These are phyloP conservation scores for Dinomys branickii DNA, from an alignment of 2,113 vertebrate species.

Conservation along the genomic window DNA sequence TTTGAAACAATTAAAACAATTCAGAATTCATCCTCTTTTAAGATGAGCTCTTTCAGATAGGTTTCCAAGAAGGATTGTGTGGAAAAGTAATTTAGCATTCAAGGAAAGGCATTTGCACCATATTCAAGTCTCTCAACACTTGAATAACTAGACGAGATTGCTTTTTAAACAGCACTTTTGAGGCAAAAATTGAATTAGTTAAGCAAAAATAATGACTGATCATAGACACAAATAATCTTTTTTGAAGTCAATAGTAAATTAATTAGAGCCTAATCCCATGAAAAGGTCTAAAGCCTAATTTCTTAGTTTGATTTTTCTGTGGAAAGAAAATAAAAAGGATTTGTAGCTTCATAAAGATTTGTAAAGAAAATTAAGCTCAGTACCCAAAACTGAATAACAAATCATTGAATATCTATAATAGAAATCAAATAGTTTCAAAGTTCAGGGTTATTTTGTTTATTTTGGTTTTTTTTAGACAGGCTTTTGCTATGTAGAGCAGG, in stretches of 20 bases:
- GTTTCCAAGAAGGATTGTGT: background rate
- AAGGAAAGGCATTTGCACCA: background rate
- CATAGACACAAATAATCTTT: constrained; percentile 10
- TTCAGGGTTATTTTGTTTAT: background rate
- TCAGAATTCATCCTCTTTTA: constrained; percentile 33
- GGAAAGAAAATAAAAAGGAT: background rate
- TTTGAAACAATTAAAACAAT: background rate
- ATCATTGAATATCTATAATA: constrained; percentile 34
- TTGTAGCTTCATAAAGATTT: background rate
- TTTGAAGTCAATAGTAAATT: constrained; percentile 14
- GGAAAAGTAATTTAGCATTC: background rate
- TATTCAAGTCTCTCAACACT: background rate
- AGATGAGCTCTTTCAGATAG: background rate
- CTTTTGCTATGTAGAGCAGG: background rate
- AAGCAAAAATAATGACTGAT: constrained; percentile 39
- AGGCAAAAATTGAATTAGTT: constrained; percentile 33
- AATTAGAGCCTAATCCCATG: background rate
- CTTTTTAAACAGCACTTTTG: constrained; percentile 50
- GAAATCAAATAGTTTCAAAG: background rate
- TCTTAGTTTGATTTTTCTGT: constrained; percentile 37
- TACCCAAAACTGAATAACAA: constrained; percentile 19
- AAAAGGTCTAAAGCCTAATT: constrained; percentile 22
- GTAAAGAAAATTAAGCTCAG: constrained; percentile 32
- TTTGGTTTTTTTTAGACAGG: background rate
- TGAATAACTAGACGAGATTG: background rate